phyloP scores from a whole-genome alignment of 2,113 vertebrate genomes.

The Pterophyllum scalare region DNA sequence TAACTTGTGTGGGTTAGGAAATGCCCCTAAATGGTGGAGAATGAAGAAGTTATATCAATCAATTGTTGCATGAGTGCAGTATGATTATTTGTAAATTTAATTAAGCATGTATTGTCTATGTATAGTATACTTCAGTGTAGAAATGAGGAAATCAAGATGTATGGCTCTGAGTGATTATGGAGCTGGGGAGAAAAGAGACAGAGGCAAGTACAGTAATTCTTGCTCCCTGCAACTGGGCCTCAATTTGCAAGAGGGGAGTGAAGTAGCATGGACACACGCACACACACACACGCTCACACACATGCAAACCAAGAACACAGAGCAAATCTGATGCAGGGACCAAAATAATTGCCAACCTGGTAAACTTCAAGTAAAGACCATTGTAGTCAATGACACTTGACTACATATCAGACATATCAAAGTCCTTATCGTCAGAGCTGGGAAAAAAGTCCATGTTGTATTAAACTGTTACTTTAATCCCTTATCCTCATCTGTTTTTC shows the following conservation, averaged over 20 bases:
- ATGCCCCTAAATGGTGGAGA: conserved; percentile 20
- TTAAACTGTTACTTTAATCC: conserved; percentile 38
- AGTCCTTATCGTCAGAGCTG: conserved; percentile 27
- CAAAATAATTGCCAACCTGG: conserved; percentile 58
- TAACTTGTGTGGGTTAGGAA: conserved; percentile 8
- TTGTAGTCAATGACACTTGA: conserved; percentile 18
- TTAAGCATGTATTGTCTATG: background rate
- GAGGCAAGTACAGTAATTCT: conserved; percentile 49
- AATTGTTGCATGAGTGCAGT: background rate
- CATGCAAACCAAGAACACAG: conserved; percentile 15
- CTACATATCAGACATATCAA: conserved; percentile 30
- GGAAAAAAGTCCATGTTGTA: conserved; percentile 10
- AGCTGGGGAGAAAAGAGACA: conserved; percentile 23
- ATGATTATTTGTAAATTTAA: background rate
- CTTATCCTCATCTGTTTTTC: conserved; percentile 45
- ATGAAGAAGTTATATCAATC: background rate
- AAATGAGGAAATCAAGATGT: background rate
- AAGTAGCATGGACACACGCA: conserved; percentile 43
- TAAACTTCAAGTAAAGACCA: conserved; percentile 29
- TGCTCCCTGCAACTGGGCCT: conserved; percentile 72
- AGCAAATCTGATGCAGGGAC: conserved; percentile 52
- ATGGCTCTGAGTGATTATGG: background rate
- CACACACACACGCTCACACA: background rate
- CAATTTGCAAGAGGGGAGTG: conserved; percentile 63
- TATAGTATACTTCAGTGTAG: background rate